Evolutionary conservation across 2,888 invertebrate genomes (phyloP), one percentile per base, ranked within the genome.

Genomic region (Biston betularia): DNA sequence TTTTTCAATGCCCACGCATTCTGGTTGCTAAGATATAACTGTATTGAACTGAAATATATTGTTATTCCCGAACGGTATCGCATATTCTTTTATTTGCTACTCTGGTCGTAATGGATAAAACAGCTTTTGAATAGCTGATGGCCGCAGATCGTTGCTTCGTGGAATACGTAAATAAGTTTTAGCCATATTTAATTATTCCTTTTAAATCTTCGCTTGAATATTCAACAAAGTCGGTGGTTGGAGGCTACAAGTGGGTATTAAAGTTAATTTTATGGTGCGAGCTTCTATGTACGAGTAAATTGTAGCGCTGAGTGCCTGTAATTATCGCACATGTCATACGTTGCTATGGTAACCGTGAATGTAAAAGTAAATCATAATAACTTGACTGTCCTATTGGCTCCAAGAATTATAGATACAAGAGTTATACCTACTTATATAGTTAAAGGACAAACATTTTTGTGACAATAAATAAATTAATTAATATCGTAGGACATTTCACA

Each of bases 141-240:
- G 79, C 80, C 74, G 69, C 57, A 62, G 78, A 80, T 82, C 81
- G 75, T 74, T 74, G 82, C 82, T 77, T 76, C 68, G 71, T 77
- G 72, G 92, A 92, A 92, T 92, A 88, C 87, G 82, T 87, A 89
- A 92, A 86, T 86, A 90, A 86, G 85, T 89, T 90, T 88, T 88
- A 89, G 84, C 86, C 80, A 84, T 85, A 85, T 90, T 92, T 89
- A 88, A 92, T 90, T 89, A 89, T 88, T 86, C 89, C 81, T 84
- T 81, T 86, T 83, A 84, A 87, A 85, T 80, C 82, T 73, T 73
- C 82, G 84, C 73, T 75, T 90, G 90, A 90, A 91, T 91, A 90
- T 91, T 90, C 88, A 90, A 85, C 82, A 79, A 76, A 81, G 80
- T 77, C 74, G 70, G 12, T 49, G 33, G 68, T 68, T 75, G 75